A percentile compares a stretch with the other conserved stretches of the same genome.
Conservation (phyloP, 2,113 vertebrate species). For the Oncorhynchus tshawytscha region DNA sequence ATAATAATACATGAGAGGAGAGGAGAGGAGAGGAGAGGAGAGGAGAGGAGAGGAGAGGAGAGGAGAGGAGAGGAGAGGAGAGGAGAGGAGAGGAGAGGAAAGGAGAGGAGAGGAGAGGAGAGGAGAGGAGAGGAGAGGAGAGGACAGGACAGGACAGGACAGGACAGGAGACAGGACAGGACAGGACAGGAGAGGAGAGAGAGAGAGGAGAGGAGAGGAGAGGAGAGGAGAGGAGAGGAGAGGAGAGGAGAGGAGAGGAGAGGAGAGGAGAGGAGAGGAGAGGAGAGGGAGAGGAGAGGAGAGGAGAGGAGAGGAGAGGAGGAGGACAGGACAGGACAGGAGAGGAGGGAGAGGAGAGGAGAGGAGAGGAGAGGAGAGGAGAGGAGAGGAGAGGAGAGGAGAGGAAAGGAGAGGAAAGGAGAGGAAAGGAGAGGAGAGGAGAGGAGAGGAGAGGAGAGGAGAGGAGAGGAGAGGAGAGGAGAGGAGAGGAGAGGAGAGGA, state of each 20-base stretch:
- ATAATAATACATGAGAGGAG: slow-evolving; percentile 1
- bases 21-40: slow-evolving; percentile 6
- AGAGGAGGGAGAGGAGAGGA: slow-evolving; percentile 11
- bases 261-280: too few relatives aligned
- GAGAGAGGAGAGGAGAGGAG: too few relatives aligned
- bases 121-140: neutral
- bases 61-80: slow-evolving; percentile 3
- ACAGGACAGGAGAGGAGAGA: slow-evolving; percentile 1
- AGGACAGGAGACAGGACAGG: neutral
- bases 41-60: neutral
- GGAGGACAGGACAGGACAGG: neutral
- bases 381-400: neutral
- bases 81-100: neutral
- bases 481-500: slow-evolving; percentile 15
- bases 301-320: too few relatives aligned
- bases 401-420: slow-evolving; percentile 7
- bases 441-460: slow-evolving; percentile 14
- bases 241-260: too few relatives aligned
- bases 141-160: neutral
- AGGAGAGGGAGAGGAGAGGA: too few relatives aligned
- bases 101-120: slow-evolving; percentile 13
- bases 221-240: too few relatives aligned
- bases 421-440: slow-evolving; percentile 7
- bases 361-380: slow-evolving; percentile 10
- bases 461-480: slow-evolving; percentile 1